Evolutionary conservation across 1,140 invertebrate species (phyloP).

Genomic region (Lordiphosa collinella): DNA sequence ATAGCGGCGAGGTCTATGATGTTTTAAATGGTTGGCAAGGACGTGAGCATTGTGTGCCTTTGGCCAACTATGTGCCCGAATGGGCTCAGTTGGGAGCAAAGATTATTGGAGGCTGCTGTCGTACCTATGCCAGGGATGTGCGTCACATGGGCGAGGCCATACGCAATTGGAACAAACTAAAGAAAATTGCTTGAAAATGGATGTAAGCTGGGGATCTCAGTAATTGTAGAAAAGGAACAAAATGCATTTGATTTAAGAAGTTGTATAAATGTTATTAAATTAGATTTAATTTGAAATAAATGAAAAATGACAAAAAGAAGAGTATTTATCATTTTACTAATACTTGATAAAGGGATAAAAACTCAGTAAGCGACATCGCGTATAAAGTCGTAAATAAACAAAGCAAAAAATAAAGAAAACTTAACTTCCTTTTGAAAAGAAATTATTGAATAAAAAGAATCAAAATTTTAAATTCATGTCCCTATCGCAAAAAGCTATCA

Average conservation of each 20-base stretch:
- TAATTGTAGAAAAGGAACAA: conserved; percentile 13
- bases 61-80: conserved; percentile 83
- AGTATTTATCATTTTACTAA: background rate
- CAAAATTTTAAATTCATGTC: no score
- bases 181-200: conserved; percentile 38
- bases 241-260: conserved; percentile 37
- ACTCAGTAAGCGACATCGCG: no score
- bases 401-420: no score
- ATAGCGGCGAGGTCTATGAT: conserved; percentile 85
- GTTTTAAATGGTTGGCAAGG: conserved; percentile 82
- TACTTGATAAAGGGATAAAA: no score
- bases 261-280: conserved; percentile 18
- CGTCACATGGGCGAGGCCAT: conserved; percentile 80
- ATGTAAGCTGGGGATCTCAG: conserved; percentile 17
- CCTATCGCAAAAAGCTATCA: no score
- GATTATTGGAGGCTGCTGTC: conserved; percentile 90
- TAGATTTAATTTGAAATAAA: conserved; percentile 15
- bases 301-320: conserved; percentile 15
- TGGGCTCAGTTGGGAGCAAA: conserved; percentile 87
- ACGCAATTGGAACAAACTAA: conserved; percentile 41
- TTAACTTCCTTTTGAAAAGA: no score
- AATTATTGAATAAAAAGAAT: no score
- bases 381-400: no score
- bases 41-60: conserved; percentile 80
- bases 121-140: conserved; percentile 85